Base-by-base conservation (phyloP, 2,113 vertebrate genomes). In the Garra rufa region DNA sequence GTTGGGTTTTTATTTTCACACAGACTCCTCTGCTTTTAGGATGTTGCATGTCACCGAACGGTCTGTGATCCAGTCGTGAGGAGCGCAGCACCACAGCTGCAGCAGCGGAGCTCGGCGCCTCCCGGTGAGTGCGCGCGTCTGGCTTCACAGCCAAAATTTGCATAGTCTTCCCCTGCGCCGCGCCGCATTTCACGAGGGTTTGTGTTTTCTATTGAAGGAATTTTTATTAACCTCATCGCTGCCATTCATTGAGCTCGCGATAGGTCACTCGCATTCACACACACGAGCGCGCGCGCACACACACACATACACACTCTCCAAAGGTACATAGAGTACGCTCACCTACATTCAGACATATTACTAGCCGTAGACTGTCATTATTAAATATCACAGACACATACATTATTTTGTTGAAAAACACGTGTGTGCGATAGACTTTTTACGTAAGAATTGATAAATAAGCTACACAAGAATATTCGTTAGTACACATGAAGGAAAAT, bases 1-100 rank as follows among this genome's bases (percentile, higher is more conserved):
- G 11, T 73, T n/a, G 3, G 3, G 3, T 34, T 43, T 13, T 14
- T 46, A 71, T 85, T 82, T 88, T 87, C 88, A 90, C 88, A 85
- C 92, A 92, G 90, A 93, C 91, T 88, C 91, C 91, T 94, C 95
- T 93, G 91, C 87, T 65, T 82, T 91, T 92, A 93, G 91, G 91
- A 95, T 93, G 95, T 94, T 93, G 93, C 92, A 91, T 91, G 93
- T 92, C 89, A 94, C 92, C 92, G 91, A 92, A 87, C 88, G 94
- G 91, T 95, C 94, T 93, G 91, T 93, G 94, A 93, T 92, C 91
- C 91, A 89, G 86, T 83, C 84, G 83, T 86, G 90, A 89, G 91
- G 84, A 92, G 89, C 44, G 86, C 82, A 76, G 70, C 79, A 85
- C 78, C 88, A 87, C 89, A 90, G 90, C 89, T 86, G 88, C 93